Evolutionary conservation across 1,140 invertebrate genomes (phyloP), one percentile per base, ranked within the genome.

Genomic region (Achroia grisella): DNA sequence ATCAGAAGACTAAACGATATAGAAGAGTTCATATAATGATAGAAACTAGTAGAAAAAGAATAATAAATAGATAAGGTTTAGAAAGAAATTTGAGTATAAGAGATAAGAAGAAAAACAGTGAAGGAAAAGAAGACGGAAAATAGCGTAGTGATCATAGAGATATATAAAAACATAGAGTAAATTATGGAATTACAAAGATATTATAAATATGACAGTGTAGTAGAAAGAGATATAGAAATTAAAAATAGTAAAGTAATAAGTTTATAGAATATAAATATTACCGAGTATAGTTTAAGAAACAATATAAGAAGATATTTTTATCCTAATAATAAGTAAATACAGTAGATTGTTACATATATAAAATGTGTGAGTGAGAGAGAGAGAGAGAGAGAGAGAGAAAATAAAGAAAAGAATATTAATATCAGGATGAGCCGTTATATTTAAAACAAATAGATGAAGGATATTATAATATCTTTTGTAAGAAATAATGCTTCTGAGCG

Each of bases 291-390:
- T 6, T 29, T 6, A 10, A 29, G 10, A 29, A 29, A 29, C 10
- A 29, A 10, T 29, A 4, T 6, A 6, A 29, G 5, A 29, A 29
- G 10, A 29, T 6, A 29, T 29, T 4, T 29, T 4, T 6, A 29
- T 10, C 4, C 4, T 29, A 29, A 29, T 4, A 29, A 29, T 6
- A 29, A 29, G 28, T 17, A 40, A 33, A 37, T 35, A 12, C 34
- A 17, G 42, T 0, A 44, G 33, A 30, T 29, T 29, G 28, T 4
- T 29, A 6, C 10, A 12, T 40, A 40, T 32, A 39, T 34, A 29
- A 34, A 30, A 17, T 50, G 10, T 17, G 17, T 12, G 33, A 44
- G 34, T 39, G 28, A 15, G 40, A 27, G 10, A 51, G 13, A 42
- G 31, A 13, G 47, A 39, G 15, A 31, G 23, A 44, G 2, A n/a